phyloP scores from a whole-genome alignment of 2,888 invertebrate species.

The Caenorhabditis zanzibari region DNA sequence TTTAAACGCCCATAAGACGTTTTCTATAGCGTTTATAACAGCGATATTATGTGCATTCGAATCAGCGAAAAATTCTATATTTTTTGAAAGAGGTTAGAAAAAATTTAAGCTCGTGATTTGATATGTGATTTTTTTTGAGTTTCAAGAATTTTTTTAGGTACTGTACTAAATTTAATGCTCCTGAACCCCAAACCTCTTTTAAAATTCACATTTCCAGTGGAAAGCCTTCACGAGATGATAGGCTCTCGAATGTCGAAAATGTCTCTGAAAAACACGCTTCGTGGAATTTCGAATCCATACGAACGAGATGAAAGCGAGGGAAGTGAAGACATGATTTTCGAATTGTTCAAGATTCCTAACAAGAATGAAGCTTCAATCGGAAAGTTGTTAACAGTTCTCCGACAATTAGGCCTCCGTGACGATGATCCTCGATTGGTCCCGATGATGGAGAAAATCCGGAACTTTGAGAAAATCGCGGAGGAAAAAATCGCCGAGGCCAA shows the following conservation, averaged over 20 bases:
- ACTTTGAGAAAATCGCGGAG: slow-evolving; percentile 66
- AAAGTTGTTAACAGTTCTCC: slow-evolving; percentile 78
- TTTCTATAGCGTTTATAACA: no score
- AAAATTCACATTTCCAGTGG: slow-evolving; percentile 71
- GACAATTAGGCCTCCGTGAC: slow-evolving; percentile 80
- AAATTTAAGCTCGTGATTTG: no score
- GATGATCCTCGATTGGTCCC: slow-evolving; percentile 71
- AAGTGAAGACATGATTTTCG: slow-evolving; percentile 72
- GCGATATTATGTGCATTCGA: no score
- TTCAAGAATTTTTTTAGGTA: no score
- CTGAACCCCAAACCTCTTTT: no score
- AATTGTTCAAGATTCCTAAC: slow-evolving; percentile 81
- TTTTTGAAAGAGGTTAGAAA: no score
- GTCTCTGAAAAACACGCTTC: slow-evolving; percentile 57
- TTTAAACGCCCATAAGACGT: no score
- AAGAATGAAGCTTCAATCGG: slow-evolving; percentile 80
- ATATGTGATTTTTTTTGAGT: no score
- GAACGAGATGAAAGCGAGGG: slow-evolving; percentile 64
- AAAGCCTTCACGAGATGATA: slow-evolving; percentile 66
- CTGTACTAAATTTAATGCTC: no score
- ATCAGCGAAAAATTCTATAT: no score
- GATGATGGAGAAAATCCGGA: slow-evolving; percentile 71
- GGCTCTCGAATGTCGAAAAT: slow-evolving; percentile 66
- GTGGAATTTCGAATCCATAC: slow-evolving; percentile 71
- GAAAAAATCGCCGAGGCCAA: slow-evolving; percentile 54